phyloP scores from a whole-genome alignment of 2,797 vertebrate species.

The Rhadinocentrus ornatus region DNA sequence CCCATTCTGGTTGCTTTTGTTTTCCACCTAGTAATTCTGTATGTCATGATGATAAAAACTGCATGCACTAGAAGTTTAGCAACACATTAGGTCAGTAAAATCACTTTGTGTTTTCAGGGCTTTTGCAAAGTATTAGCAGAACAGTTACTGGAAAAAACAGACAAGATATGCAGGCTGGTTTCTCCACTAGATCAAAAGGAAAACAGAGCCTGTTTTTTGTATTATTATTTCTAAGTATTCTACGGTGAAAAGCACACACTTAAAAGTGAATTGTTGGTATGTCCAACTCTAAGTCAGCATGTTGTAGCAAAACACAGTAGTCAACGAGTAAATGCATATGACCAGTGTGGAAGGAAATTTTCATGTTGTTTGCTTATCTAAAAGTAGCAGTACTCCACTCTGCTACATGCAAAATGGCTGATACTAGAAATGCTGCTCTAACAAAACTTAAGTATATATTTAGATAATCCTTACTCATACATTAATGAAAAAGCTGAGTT shows the following conservation, averaged over 20 bases:
- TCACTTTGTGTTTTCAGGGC: constrained; percentile 26
- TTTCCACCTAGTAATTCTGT: constrained; percentile 25
- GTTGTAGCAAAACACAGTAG: no score
- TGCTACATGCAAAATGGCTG: not conserved
- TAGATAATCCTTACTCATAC: not conserved
- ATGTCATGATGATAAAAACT: constrained; percentile 20
- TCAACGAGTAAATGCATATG: no score
- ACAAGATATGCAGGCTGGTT: constrained; percentile 9
- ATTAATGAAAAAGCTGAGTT: not conserved
- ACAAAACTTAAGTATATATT: not conserved
- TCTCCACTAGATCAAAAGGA: constrained; percentile 15
- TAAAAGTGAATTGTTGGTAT: not conserved
- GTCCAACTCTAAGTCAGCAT: no score
- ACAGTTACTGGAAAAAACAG: constrained; percentile 33
- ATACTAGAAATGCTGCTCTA: not conserved
- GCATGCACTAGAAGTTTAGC: constrained; percentile 10
- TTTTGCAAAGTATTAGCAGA: constrained; percentile 31
- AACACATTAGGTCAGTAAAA: constrained; percentile 27
- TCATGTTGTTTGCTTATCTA: not conserved
- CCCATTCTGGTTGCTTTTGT: constrained; percentile 6
- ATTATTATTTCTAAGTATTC: not conserved
- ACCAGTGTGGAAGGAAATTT: no score
- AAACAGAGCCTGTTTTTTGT: not conserved
- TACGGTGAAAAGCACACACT: not conserved
- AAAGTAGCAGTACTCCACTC: not conserved